phyloP scores from a whole-genome alignment of 2,113 vertebrate species.

The Platysteira castanea region DNA sequence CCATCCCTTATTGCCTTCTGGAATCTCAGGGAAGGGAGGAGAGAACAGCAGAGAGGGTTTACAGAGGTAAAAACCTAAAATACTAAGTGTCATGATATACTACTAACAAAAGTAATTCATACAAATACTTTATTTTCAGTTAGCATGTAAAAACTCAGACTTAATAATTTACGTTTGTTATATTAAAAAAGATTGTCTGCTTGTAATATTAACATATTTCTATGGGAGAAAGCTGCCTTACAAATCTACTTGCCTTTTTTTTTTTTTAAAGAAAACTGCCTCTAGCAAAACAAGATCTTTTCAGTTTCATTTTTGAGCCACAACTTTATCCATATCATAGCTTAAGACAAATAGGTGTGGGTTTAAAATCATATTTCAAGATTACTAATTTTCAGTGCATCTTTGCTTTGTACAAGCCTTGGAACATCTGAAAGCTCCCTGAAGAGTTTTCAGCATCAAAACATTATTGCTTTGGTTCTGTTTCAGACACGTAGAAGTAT shows the following conservation, averaged over 20 bases:
- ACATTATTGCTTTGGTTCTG: constrained; percentile 85
- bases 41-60: neutral
- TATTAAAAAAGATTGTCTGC: constrained; percentile 74
- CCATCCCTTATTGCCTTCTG: constrained; percentile 40
- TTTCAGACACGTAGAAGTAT: constrained; percentile 67
- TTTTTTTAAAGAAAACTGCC: constrained; percentile 1
- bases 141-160: constrained; percentile 56
- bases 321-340: constrained; percentile 33
- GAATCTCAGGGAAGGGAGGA: neutral
- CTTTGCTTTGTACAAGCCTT: constrained; percentile 68
- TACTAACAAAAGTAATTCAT: constrained; percentile 20
- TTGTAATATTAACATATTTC: constrained; percentile 60
- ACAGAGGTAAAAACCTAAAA: neutral
- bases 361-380: constrained; percentile 54
- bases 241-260: constrained; percentile 39
- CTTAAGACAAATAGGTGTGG: constrained; percentile 77
- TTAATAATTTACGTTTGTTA: constrained; percentile 57
- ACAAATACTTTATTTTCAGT: constrained; percentile 51
- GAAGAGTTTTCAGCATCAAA: constrained; percentile 62
- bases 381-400: constrained; percentile 65
- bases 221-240: constrained; percentile 71
- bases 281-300: constrained; percentile 51
- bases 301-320: constrained; percentile 50
- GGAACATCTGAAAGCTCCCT: constrained; percentile 65
- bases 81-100: neutral